Evolutionary conservation across 2,888 invertebrate genomes (phyloP).

Genomic region (Plagodis dolabraria): DNA sequence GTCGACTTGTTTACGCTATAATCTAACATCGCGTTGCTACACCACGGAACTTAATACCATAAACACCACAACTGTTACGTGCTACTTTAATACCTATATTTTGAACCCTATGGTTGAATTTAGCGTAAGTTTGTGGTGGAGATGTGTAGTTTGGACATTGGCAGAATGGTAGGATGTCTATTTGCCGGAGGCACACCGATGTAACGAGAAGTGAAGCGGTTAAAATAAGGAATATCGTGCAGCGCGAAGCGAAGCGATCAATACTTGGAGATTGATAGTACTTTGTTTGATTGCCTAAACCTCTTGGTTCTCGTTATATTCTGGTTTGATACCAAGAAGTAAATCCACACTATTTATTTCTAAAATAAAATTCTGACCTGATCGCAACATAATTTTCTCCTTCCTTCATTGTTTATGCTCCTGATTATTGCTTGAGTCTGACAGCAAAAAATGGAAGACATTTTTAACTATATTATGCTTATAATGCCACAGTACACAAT

Average conservation of each 20-base stretch:
- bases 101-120: conserved; percentile 4
- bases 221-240: conserved; percentile 23
- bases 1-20: conserved; percentile 55
- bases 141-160: not conserved
- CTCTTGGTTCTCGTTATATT: no score
- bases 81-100: conserved; percentile 7
- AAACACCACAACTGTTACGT: conserved; percentile 1
- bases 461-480: no score
- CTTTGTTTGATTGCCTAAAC: no score
- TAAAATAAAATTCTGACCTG: no score
- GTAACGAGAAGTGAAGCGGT: conserved; percentile 47
- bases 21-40: conserved; percentile 50
- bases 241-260: not conserved
- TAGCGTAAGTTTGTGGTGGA: not conserved
- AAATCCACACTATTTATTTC: no score
- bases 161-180: conserved; percentile 16
- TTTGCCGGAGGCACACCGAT: conserved; percentile 47
- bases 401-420: no score
- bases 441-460: no score
- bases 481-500: no score
- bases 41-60: conserved; percentile 10
- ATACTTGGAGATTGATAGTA: not conserved
- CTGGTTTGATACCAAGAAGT: no score
- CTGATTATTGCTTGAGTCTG: no score
- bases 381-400: no score